phyloP scores from a whole-genome alignment of 1,140 invertebrate genomes.

The Rhagoletis pomonella region DNA sequence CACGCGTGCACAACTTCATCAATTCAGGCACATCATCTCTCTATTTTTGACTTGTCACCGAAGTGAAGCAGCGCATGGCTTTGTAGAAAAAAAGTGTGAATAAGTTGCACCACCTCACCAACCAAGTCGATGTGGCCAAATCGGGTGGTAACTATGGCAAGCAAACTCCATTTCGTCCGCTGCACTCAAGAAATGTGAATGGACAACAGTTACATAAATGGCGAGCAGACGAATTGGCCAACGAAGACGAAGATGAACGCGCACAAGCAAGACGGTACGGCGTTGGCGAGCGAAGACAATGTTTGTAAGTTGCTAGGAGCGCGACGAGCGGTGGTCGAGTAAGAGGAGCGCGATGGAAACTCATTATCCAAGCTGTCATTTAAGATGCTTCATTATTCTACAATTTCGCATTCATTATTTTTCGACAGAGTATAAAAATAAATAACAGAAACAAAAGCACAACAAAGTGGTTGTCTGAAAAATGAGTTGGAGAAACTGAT shows the following conservation, averaged over 20 bases:
- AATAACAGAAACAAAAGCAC: neutral
- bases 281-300: neutral
- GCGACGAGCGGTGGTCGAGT: neutral
- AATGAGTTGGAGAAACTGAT: neutral
- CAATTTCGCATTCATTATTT: slow-evolving; percentile 51
- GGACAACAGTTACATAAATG: neutral
- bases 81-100: slow-evolving; percentile 10
- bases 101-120: slow-evolving; percentile 6
- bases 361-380: slow-evolving; percentile 52
- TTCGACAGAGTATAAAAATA: slow-evolving; percentile 40
- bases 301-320: slow-evolving; percentile 18
- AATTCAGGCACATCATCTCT: slow-evolving; percentile 32
- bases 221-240: neutral
- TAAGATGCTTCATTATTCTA: slow-evolving; percentile 53
- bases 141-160: slow-evolving; percentile 31
- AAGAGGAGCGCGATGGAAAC: neutral
- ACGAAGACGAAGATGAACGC: neutral
- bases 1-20: slow-evolving; percentile 7
- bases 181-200: neutral
- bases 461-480: neutral
- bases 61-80: neutral
- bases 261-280: neutral
- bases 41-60: slow-evolving; percentile 38
- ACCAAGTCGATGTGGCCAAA: neutral
- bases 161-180: neutral